Conservation (phyloP, 92 coral and sea anemone species). For the Phenganax stokvisi region DNA sequence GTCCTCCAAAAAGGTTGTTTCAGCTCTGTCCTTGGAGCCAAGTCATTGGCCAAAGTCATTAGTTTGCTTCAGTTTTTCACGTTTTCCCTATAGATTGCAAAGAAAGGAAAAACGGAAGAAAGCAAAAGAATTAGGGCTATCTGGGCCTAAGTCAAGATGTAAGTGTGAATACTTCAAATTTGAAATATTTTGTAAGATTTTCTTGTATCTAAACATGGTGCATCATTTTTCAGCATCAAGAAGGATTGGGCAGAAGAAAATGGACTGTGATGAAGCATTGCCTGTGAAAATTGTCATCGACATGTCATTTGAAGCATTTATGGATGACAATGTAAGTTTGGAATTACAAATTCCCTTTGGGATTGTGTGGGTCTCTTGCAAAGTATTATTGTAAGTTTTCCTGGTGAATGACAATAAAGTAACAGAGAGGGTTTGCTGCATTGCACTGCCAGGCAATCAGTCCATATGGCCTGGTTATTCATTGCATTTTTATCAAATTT, state of each 20-base stretch:
- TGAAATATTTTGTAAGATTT: too few relatives aligned
- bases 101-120: slow-evolving; percentile 28
- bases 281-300: slow-evolving; percentile 73
- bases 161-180: not conserved
- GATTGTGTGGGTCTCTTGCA: too few relatives aligned
- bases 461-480: too few relatives aligned
- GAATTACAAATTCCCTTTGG: too few relatives aligned
- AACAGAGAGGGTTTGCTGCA: too few relatives aligned
- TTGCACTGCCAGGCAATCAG: too few relatives aligned
- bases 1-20: too few relatives aligned
- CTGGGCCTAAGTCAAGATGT: slow-evolving; percentile 17
- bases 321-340: slow-evolving; percentile 64
- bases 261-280: slow-evolving; percentile 73
- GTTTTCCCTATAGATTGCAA: not conserved
- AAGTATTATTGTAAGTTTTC: too few relatives aligned
- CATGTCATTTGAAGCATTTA: slow-evolving; percentile 75
- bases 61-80: not conserved
- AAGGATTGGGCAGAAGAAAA: slow-evolving; percentile 56
- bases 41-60: not conserved
- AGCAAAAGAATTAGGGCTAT: slow-evolving; percentile 30
- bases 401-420: too few relatives aligned
- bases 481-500: too few relatives aligned
- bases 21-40: too few relatives aligned
- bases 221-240: slow-evolving; percentile 17
- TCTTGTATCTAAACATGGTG: not conserved